phyloP scores from a whole-genome alignment of 2,888 invertebrate species.

The Caenorhabditis uteleia region DNA sequence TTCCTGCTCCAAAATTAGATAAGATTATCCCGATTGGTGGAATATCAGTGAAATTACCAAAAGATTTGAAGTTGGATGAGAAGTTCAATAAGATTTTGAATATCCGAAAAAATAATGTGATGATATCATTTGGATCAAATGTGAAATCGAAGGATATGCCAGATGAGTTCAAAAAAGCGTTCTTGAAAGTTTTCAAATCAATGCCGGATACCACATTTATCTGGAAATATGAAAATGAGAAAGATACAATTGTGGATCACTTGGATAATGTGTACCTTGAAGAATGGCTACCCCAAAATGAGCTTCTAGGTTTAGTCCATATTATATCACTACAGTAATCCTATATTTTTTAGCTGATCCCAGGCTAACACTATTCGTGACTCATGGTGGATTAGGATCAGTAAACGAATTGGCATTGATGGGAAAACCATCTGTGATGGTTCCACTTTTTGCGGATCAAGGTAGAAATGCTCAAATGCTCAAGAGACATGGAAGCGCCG shows the following conservation, averaged over 20 bases:
- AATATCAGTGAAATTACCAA: slow-evolving; percentile 20
- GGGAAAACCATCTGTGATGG: slow-evolving; percentile 21
- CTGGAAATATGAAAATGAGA: slow-evolving; percentile 48
- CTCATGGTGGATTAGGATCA: slow-evolving; percentile 19
- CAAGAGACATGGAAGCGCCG: slow-evolving; percentile 29
- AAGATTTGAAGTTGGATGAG: slow-evolving; percentile 24
- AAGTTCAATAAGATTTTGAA: slow-evolving; percentile 30
- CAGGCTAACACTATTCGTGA: slow-evolving; percentile 14
- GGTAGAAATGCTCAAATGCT: slow-evolving; percentile 27
- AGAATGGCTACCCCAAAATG: slow-evolving; percentile 50
- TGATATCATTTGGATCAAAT: slow-evolving; percentile 40
- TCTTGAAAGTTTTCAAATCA: slow-evolving; percentile 18
- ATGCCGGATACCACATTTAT: slow-evolving; percentile 43
- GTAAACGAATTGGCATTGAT: slow-evolving; percentile 11
- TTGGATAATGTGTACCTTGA: slow-evolving; percentile 41
- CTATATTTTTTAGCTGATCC: slow-evolving; percentile 6
- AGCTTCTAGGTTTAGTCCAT: slow-evolving; percentile 23
- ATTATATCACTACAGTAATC: background rate
- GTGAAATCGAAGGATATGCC: slow-evolving; percentile 30
- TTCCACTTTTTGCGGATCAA: slow-evolving; percentile 24
- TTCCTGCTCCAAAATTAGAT: slow-evolving; percentile 43
- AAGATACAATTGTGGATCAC: slow-evolving; percentile 10
- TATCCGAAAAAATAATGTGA: slow-evolving; percentile 20
- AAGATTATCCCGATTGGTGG: slow-evolving; percentile 41
- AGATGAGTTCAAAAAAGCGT: slow-evolving; percentile 12